Base-by-base conservation (phyloP, 2,113 vertebrate genomes). In the Rhineura floridana region DNA sequence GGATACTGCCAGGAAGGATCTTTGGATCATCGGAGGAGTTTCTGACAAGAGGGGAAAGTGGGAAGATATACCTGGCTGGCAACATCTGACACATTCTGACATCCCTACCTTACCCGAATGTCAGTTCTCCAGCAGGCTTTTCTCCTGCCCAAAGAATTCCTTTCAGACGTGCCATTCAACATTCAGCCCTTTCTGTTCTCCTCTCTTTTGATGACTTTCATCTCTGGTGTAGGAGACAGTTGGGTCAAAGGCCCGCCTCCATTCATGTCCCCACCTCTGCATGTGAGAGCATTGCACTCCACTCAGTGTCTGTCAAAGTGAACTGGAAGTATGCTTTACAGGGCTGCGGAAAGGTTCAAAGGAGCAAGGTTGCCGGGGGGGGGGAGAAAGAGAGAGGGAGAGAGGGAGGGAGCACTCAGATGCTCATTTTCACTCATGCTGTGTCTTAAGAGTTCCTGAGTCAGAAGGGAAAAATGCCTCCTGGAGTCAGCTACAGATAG, bases 131-230 rank as follows among this genome's bases (percentile, higher is more conserved):
- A 84, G 87, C 69, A 77, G 75, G 84, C 78, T 81, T 86, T 78
- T 63, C 72, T 88, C 63, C 78, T 92, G 88, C 25, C 77, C 92
- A 82, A 91, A 88, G 67, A 90, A 90, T 48, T 84, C 55, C 88
- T 13, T 42, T 42, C 62, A 81, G 42, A 4, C 11, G 65, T 52
- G n/a, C 36, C 46, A 69, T 19, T 81, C 52, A 87, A 25, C 73
- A 59, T 19, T 2, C 39, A 78, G 48, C 50, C 48, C 33, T 50
- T 75, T 63, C 46, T 83, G 42, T 63, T 11, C 44, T 67, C 85
- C 76, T 70, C 85, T 85, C 77, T 85, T 95, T 91, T 92, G 85
- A 92, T 92, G 91, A 90, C 72, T 94, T 94, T 93, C 82, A 91
- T 91, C 89, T 91, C 33, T 88, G 62, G 89, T 92, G 87, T 82